Conservation (phyloP, 2,797 vertebrate genomes). For the Xenopus petersii region DNA sequence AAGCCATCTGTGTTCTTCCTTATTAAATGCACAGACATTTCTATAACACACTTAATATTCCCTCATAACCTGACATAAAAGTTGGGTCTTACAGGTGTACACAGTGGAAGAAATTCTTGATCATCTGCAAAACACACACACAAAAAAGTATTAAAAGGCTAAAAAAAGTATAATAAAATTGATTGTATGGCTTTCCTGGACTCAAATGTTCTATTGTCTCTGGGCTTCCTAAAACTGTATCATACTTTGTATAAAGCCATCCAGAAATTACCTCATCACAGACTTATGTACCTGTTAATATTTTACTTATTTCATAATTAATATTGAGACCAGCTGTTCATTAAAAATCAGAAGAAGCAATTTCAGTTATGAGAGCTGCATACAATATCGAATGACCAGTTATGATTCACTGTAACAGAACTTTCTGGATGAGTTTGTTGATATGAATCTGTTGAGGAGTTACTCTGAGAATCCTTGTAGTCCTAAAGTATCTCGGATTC, state of each 20-base stretch:
- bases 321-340: conserved; percentile 68
- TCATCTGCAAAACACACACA: conserved; percentile 50
- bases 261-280: conserved; percentile 70
- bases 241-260: conserved; percentile 54
- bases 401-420: too few relatives aligned
- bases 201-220: conserved; percentile 49
- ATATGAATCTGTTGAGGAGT: too few relatives aligned
- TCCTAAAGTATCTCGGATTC: too few relatives aligned
- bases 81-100: conserved; percentile 68
- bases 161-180: conserved; percentile 62
- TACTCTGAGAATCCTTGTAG: too few relatives aligned
- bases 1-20: conserved; percentile 66
- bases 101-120: conserved; percentile 60
- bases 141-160: conserved; percentile 38
- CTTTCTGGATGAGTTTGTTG: too few relatives aligned
- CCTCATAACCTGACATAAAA: conserved; percentile 64
- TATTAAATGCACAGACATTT: conserved; percentile 68
- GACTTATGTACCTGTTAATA: conserved; percentile 66
- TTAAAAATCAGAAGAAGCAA: conserved; percentile 26
- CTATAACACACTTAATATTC: conserved; percentile 64
- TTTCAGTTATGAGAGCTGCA: not conserved
- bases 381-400: too few relatives aligned
- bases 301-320: conserved; percentile 62
- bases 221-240: conserved; percentile 57
- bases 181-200: conserved; percentile 59